A percentile compares a stretch with the other conserved stretches of the same genome.
Conservation (phyloP, 2,888 invertebrate genomes). For the Seladonia tumulorum region DNA sequence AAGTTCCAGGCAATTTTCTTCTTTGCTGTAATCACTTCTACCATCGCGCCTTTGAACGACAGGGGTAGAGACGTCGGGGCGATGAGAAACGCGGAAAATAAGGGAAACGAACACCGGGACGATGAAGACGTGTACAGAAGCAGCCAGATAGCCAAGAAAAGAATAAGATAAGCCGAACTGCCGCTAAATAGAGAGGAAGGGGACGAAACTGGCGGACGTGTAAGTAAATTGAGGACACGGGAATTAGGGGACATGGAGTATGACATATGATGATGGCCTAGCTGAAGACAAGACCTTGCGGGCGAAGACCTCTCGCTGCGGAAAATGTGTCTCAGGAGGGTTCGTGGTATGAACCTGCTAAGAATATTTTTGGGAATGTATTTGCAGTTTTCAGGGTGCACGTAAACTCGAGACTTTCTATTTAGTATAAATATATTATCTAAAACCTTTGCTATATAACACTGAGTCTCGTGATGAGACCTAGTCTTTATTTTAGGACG, state of each 20-base stretch:
- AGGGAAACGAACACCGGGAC: conserved; percentile 19
- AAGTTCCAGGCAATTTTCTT: conserved; percentile 52
- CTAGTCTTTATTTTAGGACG: too few relatives aligned
- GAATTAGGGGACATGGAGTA: conserved; percentile 13
- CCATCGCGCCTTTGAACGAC: conserved; percentile 38
- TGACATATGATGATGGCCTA: neutral
- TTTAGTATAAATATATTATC: too few relatives aligned
- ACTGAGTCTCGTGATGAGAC: too few relatives aligned
- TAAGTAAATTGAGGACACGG: conserved; percentile 7
- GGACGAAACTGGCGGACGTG: conserved; percentile 22
- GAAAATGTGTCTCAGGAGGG: neutral
- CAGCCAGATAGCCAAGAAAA: neutral
- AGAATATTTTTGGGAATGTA: neutral
- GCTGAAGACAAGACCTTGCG: neutral
- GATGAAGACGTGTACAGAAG: conserved; percentile 10
- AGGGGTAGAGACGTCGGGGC: neutral
- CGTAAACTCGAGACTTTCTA: neutral
- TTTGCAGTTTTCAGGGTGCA: neutral
- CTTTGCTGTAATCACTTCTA: conserved; percentile 41
- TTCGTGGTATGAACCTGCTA: neutral
- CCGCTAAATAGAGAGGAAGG: conserved; percentile 18
- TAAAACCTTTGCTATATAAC: too few relatives aligned
- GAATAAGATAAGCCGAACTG: conserved; percentile 22
- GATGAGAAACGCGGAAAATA: conserved; percentile 27
- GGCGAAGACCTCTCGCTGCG: too few relatives aligned